Conservation (phyloP, 2,888 invertebrate species). For the Nomada goodeniana region DNA sequence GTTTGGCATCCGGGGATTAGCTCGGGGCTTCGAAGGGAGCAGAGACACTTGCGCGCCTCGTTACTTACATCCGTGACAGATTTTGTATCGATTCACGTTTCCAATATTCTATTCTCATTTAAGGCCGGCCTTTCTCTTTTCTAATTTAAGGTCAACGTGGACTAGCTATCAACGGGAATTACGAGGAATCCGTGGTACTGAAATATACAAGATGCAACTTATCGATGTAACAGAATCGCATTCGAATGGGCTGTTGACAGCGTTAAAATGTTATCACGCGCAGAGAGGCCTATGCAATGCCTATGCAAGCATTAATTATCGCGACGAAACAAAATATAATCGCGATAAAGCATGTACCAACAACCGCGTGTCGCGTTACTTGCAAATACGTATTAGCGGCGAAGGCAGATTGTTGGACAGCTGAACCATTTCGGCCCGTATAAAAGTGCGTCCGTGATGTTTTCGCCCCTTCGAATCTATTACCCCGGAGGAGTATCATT, state of each 20-base stretch:
- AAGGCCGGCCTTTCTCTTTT: not conserved
- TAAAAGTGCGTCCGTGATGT: constrained; percentile 37
- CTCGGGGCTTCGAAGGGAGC: constrained; percentile 3
- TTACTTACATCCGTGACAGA: constrained; percentile 18
- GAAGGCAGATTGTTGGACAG: constrained; percentile 35
- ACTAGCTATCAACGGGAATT: too few relatives aligned
- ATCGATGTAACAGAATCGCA: not conserved
- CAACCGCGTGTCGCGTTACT: not conserved
- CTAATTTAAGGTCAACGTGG: not conserved
- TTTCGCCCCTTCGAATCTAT: constrained; percentile 44
- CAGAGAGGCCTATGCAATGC: too few relatives aligned
- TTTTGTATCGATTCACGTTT: constrained; percentile 20
- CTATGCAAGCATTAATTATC: not conserved
- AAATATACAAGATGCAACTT: not conserved
- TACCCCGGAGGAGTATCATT: constrained; percentile 52
- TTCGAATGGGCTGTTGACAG: not conserved
- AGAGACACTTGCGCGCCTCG: not conserved
- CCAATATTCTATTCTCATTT: constrained; percentile 4
- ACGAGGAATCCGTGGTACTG: not conserved
- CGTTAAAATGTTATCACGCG: too few relatives aligned
- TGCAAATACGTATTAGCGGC: constrained; percentile 2
- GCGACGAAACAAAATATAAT: not conserved
- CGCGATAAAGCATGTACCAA: not conserved
- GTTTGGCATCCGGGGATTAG: constrained; percentile 55
- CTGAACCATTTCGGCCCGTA: constrained; percentile 42